Evolutionary conservation across 1,140 invertebrate genomes (phyloP), one percentile per base, ranked within the genome.

Genomic region (Lordiphosa mommai): DNA sequence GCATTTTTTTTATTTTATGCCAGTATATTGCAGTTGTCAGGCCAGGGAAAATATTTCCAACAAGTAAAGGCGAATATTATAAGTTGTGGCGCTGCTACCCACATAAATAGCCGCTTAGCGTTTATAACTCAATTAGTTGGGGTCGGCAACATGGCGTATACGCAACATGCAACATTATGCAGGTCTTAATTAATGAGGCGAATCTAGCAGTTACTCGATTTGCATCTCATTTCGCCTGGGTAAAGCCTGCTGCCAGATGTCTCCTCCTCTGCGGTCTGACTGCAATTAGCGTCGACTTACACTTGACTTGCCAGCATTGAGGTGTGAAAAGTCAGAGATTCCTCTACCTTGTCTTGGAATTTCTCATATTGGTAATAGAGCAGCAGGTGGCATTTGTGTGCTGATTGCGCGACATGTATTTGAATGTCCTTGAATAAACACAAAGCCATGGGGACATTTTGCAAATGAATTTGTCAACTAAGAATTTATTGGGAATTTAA

Each of bases 71-170:
- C 46, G 59, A 49, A 57, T 44, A 57, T 20, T 57, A 41, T 29
- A 33, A 57, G 34, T 40, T 47, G 20, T 43, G 38, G 50, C 10
- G 40, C 46, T n/a, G 17, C 38, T 59, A n/a, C 34, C 69, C 64
- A 72, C 64, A 72, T 80, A 79, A 79, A 80, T 70, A 55, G 60
- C 52, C 53, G 71, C 57, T 82, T 80, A 63, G 61, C 57, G 74
- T 82, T 43, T 74, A 74, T 82, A 74, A 82, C 65, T 71, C 71
- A 80, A 80, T 80, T 80, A 82, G 71, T 48, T 30, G 12, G 53
- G 17, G 50, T 43, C 50, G 34, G 5, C 49, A 41, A 29, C 47
- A 6, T 8, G 13, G 16, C 58, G 46, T 30, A 61, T 37, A 13
- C 23, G 58, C 17, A 44, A 29, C 40, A 43, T 43, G 27, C 40